These are phyloP conservation scores for Heliocidaris erythrogramma DNA, from an alignment of 35 echinoderm and acorn worm genomes.

Conservation along the genomic window DNA sequence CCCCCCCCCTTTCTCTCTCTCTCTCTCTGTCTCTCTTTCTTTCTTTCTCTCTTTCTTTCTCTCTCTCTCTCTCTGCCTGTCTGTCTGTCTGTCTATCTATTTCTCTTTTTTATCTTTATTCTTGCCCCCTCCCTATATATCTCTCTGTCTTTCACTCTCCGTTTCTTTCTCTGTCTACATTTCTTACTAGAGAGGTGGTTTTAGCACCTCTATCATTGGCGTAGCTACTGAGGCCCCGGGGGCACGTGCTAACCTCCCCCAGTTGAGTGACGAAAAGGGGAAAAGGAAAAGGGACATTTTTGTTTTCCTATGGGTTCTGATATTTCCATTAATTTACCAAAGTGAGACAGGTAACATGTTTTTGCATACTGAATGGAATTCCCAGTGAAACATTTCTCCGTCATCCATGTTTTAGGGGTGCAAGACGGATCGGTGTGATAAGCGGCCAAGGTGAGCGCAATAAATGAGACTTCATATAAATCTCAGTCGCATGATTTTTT, in stretches of 20 bases:
- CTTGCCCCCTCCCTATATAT: background rate
- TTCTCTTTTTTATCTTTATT: background rate
- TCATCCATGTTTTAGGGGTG: background rate
- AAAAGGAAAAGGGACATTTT: no score
- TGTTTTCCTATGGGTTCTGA: background rate
- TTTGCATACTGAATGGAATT: background rate
- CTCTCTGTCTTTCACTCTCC: background rate
- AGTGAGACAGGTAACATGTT: background rate
- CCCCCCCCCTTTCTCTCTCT: no score
- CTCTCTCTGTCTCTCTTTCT: no score
- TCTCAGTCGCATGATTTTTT: background rate
- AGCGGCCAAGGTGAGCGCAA: background rate
- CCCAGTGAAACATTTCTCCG: background rate
- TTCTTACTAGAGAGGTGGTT: no score
- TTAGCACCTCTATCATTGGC: no score
- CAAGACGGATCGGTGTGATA: background rate
- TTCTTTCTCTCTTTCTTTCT: no score
- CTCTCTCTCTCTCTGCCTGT: no score
- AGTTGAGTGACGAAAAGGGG: no score
- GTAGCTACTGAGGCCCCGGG: no score
- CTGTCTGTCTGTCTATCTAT: no score
- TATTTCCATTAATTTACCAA: background rate
- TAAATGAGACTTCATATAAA: background rate
- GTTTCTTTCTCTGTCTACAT: no score
- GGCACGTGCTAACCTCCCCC: no score